Evolutionary conservation across 2,888 invertebrate genomes (phyloP).

Genomic region (Penaeus monodon): DNA sequence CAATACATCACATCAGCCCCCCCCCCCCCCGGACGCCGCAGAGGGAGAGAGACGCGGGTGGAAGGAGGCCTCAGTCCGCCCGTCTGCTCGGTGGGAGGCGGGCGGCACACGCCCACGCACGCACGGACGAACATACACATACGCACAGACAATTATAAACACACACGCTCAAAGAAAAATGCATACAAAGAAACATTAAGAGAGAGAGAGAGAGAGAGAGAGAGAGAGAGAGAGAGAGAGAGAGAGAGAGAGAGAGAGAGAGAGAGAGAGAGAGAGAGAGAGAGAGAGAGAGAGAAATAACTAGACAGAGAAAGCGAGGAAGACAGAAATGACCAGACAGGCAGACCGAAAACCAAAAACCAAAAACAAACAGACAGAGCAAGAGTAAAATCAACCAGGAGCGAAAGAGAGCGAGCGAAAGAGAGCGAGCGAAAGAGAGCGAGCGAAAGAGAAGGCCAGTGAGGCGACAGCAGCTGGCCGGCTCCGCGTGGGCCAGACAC

Average conservation of each 20-base stretch:
- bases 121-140: no score
- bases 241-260: conserved; percentile 20
- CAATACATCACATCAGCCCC: no score
- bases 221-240: conserved; percentile 29
- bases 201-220: conserved; percentile 29
- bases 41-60: no score
- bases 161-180: no score
- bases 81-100: no score
- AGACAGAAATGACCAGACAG: neutral
- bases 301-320: no score
- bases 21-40: no score
- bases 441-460: neutral
- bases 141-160: no score
- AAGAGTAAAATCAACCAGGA: no score
- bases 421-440: neutral
- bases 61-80: no score
- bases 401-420: neutral
- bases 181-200: neutral
- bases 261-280: conserved; percentile 10
- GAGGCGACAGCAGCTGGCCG: neutral
- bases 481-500: neutral
- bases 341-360: neutral
- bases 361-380: neutral
- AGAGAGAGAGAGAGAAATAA: conserved; percentile 9
- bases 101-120: no score